These are phyloP conservation scores for Eriosoma lanigerum DNA, from an alignment of 1,140 invertebrate genomes.

Conservation along the genomic window DNA sequence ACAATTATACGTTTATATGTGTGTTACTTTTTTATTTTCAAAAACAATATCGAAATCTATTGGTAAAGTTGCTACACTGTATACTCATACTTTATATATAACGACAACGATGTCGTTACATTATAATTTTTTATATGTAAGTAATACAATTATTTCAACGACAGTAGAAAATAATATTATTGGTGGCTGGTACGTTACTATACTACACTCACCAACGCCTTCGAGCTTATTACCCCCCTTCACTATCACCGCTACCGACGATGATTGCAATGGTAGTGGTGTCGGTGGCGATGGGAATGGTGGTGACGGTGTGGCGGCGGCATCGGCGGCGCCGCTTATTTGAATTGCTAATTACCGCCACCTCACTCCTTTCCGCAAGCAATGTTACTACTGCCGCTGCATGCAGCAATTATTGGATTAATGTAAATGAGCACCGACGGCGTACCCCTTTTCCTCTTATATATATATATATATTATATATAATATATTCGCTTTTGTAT, in stretches of 20 bases:
- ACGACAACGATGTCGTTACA: too few relatives aligned
- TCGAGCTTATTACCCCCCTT: slow-evolving; percentile 37
- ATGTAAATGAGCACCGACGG: slow-evolving; percentile 46
- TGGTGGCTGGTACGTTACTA: slow-evolving; percentile 13
- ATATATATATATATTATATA: slow-evolving; percentile 18
- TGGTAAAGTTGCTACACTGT: too few relatives aligned
- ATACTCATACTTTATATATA: too few relatives aligned
- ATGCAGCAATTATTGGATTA: slow-evolving; percentile 48
- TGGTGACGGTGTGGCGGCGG: background rate
- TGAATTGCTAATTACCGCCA: slow-evolving; percentile 44
- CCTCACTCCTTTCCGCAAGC: slow-evolving; percentile 14
- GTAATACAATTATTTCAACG: too few relatives aligned
- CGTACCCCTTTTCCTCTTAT: slow-evolving; percentile 43
- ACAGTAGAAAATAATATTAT: slow-evolving; percentile 22
- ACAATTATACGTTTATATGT: background rate
- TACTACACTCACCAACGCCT: slow-evolving; percentile 29
- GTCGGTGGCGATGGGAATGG: too few relatives aligned
- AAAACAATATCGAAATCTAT: too few relatives aligned
- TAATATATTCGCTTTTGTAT: slow-evolving; percentile 38
- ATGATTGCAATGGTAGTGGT: background rate
- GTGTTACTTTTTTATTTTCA: too few relatives aligned
- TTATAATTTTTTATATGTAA: too few relatives aligned
- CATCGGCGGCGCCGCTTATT: slow-evolving; percentile 32
- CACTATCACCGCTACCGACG: background rate
- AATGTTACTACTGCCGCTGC: slow-evolving; percentile 41